Evolutionary conservation across 2,113 vertebrate species (phyloP), one percentile per base, ranked within the genome.

Genomic region (Perca fluviatilis): DNA sequence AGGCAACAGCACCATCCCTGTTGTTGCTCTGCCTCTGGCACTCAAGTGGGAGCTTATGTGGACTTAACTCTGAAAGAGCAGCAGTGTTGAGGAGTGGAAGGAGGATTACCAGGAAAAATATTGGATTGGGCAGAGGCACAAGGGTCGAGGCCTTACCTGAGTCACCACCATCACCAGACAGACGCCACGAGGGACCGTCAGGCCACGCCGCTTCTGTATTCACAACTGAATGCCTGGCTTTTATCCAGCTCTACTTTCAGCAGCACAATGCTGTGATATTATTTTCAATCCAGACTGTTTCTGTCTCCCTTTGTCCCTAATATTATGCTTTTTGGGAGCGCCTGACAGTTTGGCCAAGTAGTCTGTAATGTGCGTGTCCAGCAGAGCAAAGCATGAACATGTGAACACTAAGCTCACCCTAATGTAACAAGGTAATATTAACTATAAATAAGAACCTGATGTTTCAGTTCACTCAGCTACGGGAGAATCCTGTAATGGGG

Each of bases 1-100:
- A 96, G 90, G 95, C 94, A 95, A 95, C 93, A 79, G 75, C 90
- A 75, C 86, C 86, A 88, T 89, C 83, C 88, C 83, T 43, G 92
- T 86, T 89, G 91, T 84, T 83, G 89, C 91, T 90, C 87, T 89
- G 91, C 89, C 87, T 90, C 90, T 85, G 85, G 90, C 92, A 88
- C 93, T 94, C 92, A 91, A 94, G 92, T 89, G 90, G 93, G 88
- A 94, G 94, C 93, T 95, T 93, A 93, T 94, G 91, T 93, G 91
- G 93, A 91, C 87, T 95, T 94, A 94, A 93, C 87, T 91, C 87
- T 81, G 86, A 94, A 92, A 93, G 91, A 94, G 94, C 92, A 92
- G 88, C 74, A 79, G 85, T 89, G 90, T 85, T 86, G 91, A 93
- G 85, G 90, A 91, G 91, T 88, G 83, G 89, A 89, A 82, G 85